A percentile compares a stretch with the other conserved stretches of the same genome.
Evolutionary conservation across 2,797 vertebrate species (phyloP).

Genomic region (Coluber constrictor): DNA sequence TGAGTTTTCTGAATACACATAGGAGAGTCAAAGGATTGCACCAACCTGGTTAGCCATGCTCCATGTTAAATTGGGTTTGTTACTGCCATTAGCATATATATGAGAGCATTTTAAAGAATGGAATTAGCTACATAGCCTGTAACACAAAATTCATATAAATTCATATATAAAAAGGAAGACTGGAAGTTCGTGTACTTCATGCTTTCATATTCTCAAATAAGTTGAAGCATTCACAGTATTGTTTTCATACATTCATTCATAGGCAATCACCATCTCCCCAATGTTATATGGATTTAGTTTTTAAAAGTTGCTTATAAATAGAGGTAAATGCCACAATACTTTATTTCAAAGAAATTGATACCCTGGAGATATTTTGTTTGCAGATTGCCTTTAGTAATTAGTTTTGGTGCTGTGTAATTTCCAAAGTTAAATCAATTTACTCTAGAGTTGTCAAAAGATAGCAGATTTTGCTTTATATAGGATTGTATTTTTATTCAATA

Average conservation of each 20-base stretch:
- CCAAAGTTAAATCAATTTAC: conserved; percentile 16
- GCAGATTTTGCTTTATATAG: conserved; percentile 3
- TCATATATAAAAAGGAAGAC: neutral
- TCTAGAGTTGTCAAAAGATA: neutral
- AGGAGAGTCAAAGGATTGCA: neutral
- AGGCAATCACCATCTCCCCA: neutral
- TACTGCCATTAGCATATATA: neutral
- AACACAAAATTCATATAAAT: neutral
- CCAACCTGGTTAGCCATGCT: neutral
- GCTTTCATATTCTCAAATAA: neutral
- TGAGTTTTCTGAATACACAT: neutral
- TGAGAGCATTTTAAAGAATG: neutral
- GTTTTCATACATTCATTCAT: neutral
- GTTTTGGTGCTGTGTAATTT: conserved; percentile 23
- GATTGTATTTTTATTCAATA: neutral
- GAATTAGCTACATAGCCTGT: neutral
- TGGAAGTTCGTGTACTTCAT: neutral
- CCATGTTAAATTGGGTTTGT: neutral
- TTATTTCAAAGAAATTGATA: conserved; percentile 17
- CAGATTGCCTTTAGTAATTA: conserved; percentile 17
- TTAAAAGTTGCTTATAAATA: neutral
- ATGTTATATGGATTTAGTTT: neutral
- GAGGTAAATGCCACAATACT: neutral
- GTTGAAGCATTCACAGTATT: neutral
- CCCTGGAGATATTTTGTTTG: conserved; percentile 18